Evolutionary conservation across 2,888 invertebrate species (phyloP), one percentile per base, ranked within the genome.

Genomic region (Linnaemya tessellans): DNA sequence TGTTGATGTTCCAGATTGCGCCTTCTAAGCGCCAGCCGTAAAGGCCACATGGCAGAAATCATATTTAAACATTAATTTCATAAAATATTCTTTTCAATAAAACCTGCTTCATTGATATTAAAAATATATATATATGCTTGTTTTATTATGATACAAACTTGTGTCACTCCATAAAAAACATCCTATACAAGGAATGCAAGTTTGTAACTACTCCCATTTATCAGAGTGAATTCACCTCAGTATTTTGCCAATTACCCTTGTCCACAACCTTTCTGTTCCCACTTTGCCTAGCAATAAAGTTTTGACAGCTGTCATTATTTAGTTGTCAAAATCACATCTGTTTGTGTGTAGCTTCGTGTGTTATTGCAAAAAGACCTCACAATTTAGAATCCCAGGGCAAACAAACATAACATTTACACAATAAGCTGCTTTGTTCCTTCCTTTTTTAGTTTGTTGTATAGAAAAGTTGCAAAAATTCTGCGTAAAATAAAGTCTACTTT

Each of bases 401-500:
- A 43, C 46, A 65, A 65, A 80, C 10, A 73, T n/a, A 73, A 20
- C 49, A 74, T 80, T 64, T 65, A 51, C 22, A 80, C 62, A 22
- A 15, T 38, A 73, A 67, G 15, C 22, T 58, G 80, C 58, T 70
- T 70, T 22, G 64, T 43, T 75, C 46, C 30, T 82, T 71, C 62
- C 20, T 77, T 81, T 68, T 74, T 78, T 77, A 56, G 56, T 70
- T 70, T 70, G 75, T 84, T 74, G 70, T 75, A 64, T 49, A 65
- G 46, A 25, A 75, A 86, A 89, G 87, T 84, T 86, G 88, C 89
- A 90, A 92, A 92, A 88, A 92, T 92, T 92, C 89, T 92, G 87
- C 92, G 92, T 81, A 92, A 92, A 91, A 88, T 92, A 20, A 92
- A 89, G 89, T 84, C 90, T 62, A 88, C 89, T 38, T 88, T 92